Conservation (phyloP, 2,888 invertebrate genomes). For the Pherbina coryleti region DNA sequence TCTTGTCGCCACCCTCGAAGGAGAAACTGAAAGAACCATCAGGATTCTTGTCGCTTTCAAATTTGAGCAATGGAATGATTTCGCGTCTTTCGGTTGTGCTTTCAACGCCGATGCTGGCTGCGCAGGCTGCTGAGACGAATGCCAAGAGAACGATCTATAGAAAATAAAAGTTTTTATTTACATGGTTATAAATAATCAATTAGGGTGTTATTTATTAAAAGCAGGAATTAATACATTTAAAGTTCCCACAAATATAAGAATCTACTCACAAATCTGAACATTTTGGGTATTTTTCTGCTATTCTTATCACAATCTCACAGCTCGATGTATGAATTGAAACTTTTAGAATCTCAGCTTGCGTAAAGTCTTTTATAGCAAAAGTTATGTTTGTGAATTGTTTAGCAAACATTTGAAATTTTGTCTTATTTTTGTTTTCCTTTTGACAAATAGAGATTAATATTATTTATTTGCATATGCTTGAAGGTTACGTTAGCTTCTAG, state of each 20-base stretch:
- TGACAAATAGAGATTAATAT: background rate
- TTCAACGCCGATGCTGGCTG: constrained; percentile 54
- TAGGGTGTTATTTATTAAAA: background rate
- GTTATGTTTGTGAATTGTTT: background rate
- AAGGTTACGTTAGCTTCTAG: too few species aligned
- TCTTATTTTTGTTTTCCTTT: background rate
- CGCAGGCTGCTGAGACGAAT: constrained; percentile 51
- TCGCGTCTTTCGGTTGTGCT: constrained; percentile 52
- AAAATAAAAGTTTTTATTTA: background rate
- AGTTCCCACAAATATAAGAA: too few species aligned
- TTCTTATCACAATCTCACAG: constrained; percentile 46
- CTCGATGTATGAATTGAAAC: constrained; percentile 48
- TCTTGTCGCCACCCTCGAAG: constrained; percentile 63
- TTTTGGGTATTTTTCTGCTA: constrained; percentile 47
- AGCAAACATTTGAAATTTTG: background rate
- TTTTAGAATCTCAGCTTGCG: constrained; percentile 45
- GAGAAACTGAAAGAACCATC: constrained; percentile 64
- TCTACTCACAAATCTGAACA: constrained; percentile 58
- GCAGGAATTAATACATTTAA: too few species aligned
- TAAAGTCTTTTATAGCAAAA: constrained; percentile 58
- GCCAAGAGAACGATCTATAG: constrained; percentile 55
- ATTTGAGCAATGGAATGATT: constrained; percentile 57
- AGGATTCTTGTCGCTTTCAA: constrained; percentile 54
- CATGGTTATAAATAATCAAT: background rate
- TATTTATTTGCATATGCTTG: background rate